These are phyloP conservation scores for Pocillopora damicornis DNA, from an alignment of 64 coral and sea anemone genomes.

Conservation along the genomic window DNA sequence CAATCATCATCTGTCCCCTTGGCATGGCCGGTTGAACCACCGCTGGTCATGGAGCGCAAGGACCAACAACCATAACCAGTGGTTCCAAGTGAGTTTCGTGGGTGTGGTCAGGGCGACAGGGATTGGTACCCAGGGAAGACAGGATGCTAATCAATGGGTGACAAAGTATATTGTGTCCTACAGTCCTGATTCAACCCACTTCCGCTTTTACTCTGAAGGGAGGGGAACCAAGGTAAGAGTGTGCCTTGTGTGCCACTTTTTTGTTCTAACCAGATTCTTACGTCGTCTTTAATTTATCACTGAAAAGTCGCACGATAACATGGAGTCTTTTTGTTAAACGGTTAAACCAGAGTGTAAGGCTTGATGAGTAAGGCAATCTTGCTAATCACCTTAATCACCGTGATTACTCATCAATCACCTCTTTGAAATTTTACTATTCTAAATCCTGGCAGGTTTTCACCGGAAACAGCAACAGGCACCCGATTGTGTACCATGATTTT, in stretches of 20 bases:
- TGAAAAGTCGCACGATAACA: too few relatives aligned
- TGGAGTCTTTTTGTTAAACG: too few relatives aligned
- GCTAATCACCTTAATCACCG: too few relatives aligned
- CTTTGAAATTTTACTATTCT: neutral
- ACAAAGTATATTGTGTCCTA: conserved; percentile 34
- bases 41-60: conserved; percentile 35
- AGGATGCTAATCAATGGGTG: conserved; percentile 43
- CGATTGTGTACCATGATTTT: conserved; percentile 37
- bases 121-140: conserved; percentile 51
- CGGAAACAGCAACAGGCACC: conserved; percentile 48
- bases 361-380: too few relatives aligned
- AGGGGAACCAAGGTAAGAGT: conserved; percentile 21
- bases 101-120: conserved; percentile 29
- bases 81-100: conserved; percentile 37
- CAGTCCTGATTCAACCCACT: conserved; percentile 26
- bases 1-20: conserved; percentile 22
- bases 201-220: conserved; percentile 16
- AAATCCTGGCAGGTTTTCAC: conserved; percentile 11
- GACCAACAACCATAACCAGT: conserved; percentile 38
- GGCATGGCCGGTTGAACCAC: conserved; percentile 15
- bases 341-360: too few relatives aligned
- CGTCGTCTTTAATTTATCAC: too few relatives aligned
- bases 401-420: neutral
- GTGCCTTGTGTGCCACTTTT: too few relatives aligned
- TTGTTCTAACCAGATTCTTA: too few relatives aligned